Evolutionary conservation across 2,888 invertebrate species (phyloP).

Genomic region (Malthinus flaveolus): DNA sequence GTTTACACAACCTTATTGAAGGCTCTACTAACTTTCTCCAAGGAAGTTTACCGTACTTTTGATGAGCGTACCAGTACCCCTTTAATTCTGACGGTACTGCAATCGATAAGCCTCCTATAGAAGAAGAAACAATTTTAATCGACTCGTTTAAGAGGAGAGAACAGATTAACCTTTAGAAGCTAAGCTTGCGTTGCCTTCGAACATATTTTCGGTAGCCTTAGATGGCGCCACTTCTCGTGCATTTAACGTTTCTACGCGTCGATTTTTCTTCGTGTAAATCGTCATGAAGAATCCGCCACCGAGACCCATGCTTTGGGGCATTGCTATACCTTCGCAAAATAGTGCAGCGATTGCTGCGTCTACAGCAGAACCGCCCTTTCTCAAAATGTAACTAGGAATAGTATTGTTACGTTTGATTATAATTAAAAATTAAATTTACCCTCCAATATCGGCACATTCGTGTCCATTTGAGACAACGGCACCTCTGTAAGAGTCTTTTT

Average conservation of each 20-base stretch:
- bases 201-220: constrained; percentile 72
- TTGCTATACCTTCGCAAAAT: constrained; percentile 83
- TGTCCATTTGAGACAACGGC: constrained; percentile 71
- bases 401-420: too few relatives aligned
- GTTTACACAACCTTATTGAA: constrained; percentile 72
- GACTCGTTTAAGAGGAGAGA: too few relatives aligned
- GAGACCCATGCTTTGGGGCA: constrained; percentile 85
- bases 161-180: constrained; percentile 35
- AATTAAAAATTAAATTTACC: constrained; percentile 48
- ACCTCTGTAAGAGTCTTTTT: not conserved
- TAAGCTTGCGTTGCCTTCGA: constrained; percentile 53
- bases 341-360: constrained; percentile 86
- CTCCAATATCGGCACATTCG: constrained; percentile 74
- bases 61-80: constrained; percentile 80
- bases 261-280: constrained; percentile 68
- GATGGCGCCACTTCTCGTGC: constrained; percentile 79
- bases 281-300: constrained; percentile 90
- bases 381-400: constrained; percentile 66
- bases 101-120: constrained; percentile 68
- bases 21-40: constrained; percentile 83
- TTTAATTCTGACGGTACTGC: constrained; percentile 90
- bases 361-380: constrained; percentile 74
- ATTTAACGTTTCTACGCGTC: constrained; percentile 66
- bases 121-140: not conserved
- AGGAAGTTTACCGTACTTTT: constrained; percentile 71